Conservation (phyloP, 2,113 vertebrate genomes). For the Psephotus haematonotus region DNA sequence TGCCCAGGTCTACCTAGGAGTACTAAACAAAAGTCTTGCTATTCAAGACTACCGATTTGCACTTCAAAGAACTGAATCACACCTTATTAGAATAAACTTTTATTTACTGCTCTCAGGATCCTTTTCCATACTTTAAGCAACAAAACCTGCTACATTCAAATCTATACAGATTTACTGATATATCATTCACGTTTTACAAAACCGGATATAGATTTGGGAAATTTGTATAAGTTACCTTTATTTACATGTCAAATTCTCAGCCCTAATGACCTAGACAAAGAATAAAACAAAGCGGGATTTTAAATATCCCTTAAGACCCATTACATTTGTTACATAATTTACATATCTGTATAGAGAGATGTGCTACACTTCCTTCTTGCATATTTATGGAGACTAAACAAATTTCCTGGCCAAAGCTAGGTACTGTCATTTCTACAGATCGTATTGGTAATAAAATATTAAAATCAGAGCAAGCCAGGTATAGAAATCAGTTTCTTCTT, state of each 20-base stretch:
- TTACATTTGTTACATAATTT: constrained; percentile 63
- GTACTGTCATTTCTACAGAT: constrained; percentile 25
- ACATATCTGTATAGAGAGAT: constrained; percentile 21
- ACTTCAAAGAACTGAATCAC: constrained; percentile 50
- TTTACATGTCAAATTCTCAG: constrained; percentile 67
- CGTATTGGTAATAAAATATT: constrained; percentile 3
- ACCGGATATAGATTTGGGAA: constrained; percentile 64
- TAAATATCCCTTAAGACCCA: constrained; percentile 69
- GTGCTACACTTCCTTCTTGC: constrained; percentile 57
- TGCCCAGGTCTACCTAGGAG: background rate
- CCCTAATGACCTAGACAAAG: constrained; percentile 65
- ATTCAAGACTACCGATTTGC: background rate
- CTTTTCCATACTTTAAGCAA: constrained; percentile 67
- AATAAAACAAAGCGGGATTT: constrained; percentile 59
- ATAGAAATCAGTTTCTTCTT: background rate
- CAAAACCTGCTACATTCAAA: constrained; percentile 74
- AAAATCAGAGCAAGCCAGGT: constrained; percentile 15
- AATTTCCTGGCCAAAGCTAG: constrained; percentile 38
- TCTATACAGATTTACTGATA: constrained; percentile 71
- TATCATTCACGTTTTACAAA: constrained; percentile 61
- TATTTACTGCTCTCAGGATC: constrained; percentile 71
- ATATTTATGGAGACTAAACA: constrained; percentile 49
- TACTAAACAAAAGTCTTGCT: background rate
- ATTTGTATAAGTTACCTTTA: constrained; percentile 70
- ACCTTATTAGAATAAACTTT: constrained; percentile 76